Conservation (phyloP, 2,113 vertebrate genomes). For the Crotalus horridus region DNA sequence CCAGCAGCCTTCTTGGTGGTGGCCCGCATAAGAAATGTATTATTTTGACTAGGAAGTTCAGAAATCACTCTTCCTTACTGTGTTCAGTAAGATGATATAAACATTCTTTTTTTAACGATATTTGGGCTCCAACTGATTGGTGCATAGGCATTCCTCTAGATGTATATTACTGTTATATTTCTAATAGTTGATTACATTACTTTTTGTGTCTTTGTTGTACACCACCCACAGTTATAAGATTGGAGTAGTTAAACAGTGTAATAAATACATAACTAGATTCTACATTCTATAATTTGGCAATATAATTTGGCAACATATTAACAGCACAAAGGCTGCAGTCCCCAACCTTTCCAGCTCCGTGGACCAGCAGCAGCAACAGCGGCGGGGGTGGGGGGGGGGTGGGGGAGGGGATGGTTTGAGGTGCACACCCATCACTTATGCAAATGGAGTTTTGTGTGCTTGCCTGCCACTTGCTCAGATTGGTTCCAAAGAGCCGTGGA, state of each 20-base stretch:
- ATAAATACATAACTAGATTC: neutral
- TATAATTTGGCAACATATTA: neutral
- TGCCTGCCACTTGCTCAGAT: neutral
- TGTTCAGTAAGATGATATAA: neutral
- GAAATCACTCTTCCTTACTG: neutral
- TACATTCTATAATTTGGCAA: neutral
- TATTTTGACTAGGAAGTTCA: neutral
- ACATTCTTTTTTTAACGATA: neutral
- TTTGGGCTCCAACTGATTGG: neutral
- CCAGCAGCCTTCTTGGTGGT: neutral
- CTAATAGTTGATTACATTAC: neutral
- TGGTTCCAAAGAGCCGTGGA: neutral
- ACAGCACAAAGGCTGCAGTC: neutral
- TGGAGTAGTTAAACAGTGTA: neutral
- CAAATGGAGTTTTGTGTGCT: neutral
- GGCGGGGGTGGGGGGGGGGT: accelerated
- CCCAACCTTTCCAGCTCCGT: neutral
- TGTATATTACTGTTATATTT: neutral
- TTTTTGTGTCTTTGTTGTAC: neutral
- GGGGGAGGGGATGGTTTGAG: neutral
- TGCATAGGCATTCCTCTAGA: neutral
- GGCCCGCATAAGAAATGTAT: neutral
- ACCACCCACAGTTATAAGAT: neutral
- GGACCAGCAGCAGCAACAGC: neutral
- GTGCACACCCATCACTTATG: neutral